Percentiles rank a stretch among this genome's conserved stretches.
Conservation (phyloP, 2,113 vertebrate genomes). For the Podarcis raffonei region DNA sequence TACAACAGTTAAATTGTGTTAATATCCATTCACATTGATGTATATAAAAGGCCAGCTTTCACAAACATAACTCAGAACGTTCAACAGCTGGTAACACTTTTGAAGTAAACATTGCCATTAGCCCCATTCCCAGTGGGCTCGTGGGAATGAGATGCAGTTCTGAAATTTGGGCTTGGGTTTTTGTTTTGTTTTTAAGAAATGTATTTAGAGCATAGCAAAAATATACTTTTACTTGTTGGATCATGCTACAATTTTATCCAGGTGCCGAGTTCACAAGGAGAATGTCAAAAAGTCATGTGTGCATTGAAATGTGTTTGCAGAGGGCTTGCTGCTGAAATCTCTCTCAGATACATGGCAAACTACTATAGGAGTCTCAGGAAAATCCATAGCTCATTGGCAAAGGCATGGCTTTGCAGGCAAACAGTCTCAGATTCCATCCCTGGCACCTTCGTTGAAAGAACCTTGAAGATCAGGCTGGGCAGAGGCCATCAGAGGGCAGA, state of each 20-base stretch:
- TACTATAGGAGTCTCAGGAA: neutral
- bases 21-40: constrained; percentile 64
- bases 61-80: constrained; percentile 73
- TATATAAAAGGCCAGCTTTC: constrained; percentile 72
- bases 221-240: neutral
- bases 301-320: neutral
- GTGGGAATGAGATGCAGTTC: neutral
- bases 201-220: neutral
- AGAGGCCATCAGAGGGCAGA: neutral
- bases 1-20: constrained; percentile 75
- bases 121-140: neutral
- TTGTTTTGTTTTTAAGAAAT: neutral
- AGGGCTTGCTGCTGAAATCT: neutral
- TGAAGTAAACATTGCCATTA: constrained; percentile 35
- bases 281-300: neutral
- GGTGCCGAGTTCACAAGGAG: neutral
- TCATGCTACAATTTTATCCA: neutral
- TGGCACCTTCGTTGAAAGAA: neutral
- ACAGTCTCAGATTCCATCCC: neutral
- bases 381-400: neutral
- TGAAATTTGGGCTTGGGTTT: neutral
- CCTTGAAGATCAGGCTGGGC: neutral
- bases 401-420: neutral
- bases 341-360: neutral
- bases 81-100: constrained; percentile 64